phyloP scores from a whole-genome alignment of 2,113 vertebrate genomes.

The Neotoma lepida region DNA sequence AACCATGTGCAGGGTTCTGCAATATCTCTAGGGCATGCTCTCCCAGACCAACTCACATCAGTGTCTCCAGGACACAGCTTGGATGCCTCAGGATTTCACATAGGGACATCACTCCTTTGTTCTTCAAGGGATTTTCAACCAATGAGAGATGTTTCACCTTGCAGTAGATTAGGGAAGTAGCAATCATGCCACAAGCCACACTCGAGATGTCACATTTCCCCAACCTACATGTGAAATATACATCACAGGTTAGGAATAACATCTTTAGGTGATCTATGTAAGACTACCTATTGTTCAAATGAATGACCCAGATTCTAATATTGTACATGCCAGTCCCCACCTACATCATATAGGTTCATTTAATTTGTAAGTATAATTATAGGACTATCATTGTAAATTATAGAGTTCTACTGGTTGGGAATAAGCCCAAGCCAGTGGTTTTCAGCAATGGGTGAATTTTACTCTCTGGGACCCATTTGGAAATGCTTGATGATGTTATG shows the following conservation, averaged over 20 bases:
- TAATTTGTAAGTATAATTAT: not conserved
- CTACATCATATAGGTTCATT: not conserved
- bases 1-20: accelerated
- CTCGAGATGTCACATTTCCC: not conserved
- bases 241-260: not conserved
- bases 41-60: conserved; percentile 28
- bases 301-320: not conserved
- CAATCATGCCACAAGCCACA: not conserved
- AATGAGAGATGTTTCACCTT: not conserved
- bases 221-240: not conserved
- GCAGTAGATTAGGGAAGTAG: not conserved
- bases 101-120: not conserved
- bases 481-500: not conserved
- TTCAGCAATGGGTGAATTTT: not conserved
- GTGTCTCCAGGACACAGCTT: not conserved
- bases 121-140: not conserved
- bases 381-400: not conserved
- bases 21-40: accelerated
- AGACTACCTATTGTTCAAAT: not conserved
- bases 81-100: conserved; percentile 24
- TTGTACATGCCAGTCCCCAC: not conserved
- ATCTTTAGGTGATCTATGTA: too few species aligned
- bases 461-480: not conserved
- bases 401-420: not conserved
- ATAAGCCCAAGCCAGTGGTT: not conserved